Conservation (phyloP, 2,888 invertebrate species). For the Mesochorus sp. region DNA sequence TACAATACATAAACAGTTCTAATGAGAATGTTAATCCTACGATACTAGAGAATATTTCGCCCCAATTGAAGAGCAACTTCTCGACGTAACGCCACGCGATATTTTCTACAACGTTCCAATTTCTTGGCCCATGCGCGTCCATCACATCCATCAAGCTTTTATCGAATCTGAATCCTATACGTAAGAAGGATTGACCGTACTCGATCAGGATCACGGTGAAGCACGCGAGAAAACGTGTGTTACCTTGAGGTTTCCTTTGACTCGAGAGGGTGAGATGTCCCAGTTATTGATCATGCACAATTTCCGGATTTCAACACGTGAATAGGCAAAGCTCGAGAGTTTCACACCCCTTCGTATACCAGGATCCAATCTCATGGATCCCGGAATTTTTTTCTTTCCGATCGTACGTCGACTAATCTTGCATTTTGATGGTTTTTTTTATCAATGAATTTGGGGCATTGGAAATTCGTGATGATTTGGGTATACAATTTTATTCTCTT, state of each 20-base stretch:
- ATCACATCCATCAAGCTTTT: conserved; percentile 38
- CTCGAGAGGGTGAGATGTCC: background rate
- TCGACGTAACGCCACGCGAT: background rate
- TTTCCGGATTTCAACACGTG: background rate
- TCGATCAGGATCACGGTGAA: conserved; percentile 6
- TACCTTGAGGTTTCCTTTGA: conserved; percentile 8
- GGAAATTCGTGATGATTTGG: too few relatives aligned
- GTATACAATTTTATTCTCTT: too few relatives aligned
- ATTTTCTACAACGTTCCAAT: background rate
- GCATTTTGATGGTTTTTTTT: too few relatives aligned
- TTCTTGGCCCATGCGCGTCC: background rate
- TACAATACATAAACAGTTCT: too few relatives aligned
- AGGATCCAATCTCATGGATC: conserved; percentile 1
- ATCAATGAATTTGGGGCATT: too few relatives aligned
- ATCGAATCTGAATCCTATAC: conserved; percentile 19
- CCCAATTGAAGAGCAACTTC: background rate
- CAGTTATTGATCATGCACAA: background rate
- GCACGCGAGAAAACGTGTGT: conserved; percentile 20
- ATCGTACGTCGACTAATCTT: too few relatives aligned
- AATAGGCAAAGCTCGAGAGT: background rate
- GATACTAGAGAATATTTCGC: background rate
- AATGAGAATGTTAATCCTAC: too few relatives aligned
- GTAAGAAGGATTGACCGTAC: conserved; percentile 22
- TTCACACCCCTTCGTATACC: background rate
- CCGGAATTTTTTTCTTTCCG: background rate